Conservation (phyloP, 2,113 vertebrate species). For the Rhinogobius similis region DNA sequence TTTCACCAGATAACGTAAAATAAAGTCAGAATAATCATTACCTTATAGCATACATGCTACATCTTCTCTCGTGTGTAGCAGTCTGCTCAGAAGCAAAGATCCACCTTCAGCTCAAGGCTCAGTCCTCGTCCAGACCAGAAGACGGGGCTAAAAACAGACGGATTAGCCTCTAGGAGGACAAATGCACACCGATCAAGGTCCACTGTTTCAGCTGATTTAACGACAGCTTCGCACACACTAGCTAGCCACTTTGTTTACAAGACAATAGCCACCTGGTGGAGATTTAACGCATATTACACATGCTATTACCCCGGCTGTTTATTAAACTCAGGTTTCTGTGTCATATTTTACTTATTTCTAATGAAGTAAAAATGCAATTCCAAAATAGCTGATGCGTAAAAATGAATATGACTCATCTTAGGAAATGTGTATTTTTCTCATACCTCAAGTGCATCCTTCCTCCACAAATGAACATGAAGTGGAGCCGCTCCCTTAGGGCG, state of each 20-base stretch:
- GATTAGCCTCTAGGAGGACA: neutral
- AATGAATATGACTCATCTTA: neutral
- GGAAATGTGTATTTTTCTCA: constrained; percentile 2
- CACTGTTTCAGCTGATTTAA: constrained; percentile 13
- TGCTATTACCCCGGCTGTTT: neutral
- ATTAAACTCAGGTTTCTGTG: neutral
- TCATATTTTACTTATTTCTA: neutral
- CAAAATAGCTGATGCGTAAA: neutral
- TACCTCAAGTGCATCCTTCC: constrained; percentile 63
- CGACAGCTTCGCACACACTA: constrained; percentile 37
- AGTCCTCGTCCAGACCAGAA: constrained; percentile 4
- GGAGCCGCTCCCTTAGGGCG: constrained; percentile 19
- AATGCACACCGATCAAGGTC: constrained; percentile 30
- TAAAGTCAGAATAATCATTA: neutral
- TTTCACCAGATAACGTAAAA: neutral
- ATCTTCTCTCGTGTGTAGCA: constrained; percentile 2
- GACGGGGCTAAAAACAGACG: neutral
- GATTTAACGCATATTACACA: neutral
- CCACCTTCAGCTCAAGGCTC: neutral
- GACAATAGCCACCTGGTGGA: constrained; percentile 62
- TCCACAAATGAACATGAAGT: constrained; percentile 15
- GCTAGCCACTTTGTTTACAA: constrained; percentile 68
- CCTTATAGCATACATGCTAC: constrained; percentile 8
- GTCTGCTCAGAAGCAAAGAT: neutral
- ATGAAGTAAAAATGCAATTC: neutral